Evolutionary conservation across 35 echinoderm and acorn worm genomes (phyloP).

Genomic region (Hemicentrotus pulcherrimus): DNA sequence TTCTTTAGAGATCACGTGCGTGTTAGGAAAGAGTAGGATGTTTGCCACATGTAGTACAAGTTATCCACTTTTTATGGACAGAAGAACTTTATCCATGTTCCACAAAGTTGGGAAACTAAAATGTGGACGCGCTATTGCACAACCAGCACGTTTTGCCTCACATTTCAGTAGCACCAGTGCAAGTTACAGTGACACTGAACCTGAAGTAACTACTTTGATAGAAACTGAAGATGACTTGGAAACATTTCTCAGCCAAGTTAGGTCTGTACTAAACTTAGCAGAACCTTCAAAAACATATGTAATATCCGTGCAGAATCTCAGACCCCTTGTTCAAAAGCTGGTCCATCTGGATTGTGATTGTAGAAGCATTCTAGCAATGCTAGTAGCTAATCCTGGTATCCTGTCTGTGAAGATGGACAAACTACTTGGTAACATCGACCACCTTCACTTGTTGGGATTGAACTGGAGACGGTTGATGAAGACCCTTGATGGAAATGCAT

Average conservation of each 20-base stretch:
- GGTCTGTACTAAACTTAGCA: neutral
- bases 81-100: neutral
- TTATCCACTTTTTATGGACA: neutral
- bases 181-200: neutral
- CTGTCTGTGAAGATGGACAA: neutral
- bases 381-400: slow-evolving; percentile 12
- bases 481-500: slow-evolving; percentile 41
- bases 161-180: neutral
- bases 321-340: neutral
- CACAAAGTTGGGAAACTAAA: neutral
- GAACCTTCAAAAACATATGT: neutral
- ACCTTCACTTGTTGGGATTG: slow-evolving; percentile 56
- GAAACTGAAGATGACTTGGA: slow-evolving; percentile 16
- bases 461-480: slow-evolving; percentile 48
- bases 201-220: neutral
- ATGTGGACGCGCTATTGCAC: neutral
- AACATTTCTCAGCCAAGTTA: neutral
- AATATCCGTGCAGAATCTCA: neutral
- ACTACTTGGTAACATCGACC: slow-evolving; percentile 33
- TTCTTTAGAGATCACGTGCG: neutral
- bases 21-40: neutral
- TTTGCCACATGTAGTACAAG: neutral
- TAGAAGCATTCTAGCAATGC: slow-evolving; percentile 1
- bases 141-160: neutral
- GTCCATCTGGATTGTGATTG: neutral